A percentile compares a stretch with the other conserved stretches of the same genome.
These are phyloP conservation scores for Erythrocebus patas DNA, from an alignment of 2,113 vertebrate species.

Conservation along the genomic window DNA sequence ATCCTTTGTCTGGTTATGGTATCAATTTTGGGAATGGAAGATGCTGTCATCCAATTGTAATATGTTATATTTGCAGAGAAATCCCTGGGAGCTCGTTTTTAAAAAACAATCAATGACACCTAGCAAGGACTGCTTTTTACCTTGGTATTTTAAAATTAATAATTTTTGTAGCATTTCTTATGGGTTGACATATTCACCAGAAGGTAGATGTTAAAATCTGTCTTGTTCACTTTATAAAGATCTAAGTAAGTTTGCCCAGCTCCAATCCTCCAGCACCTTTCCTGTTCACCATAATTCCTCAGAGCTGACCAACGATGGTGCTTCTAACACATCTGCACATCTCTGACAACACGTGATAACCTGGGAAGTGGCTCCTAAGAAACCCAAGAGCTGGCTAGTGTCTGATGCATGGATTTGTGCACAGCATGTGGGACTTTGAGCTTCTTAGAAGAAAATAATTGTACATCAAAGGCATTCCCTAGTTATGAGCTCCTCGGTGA, in stretches of 20 bases:
- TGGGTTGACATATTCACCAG: neutral
- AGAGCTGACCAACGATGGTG: rapidly evolving
- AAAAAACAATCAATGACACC: neutral
- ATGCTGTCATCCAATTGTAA: neutral
- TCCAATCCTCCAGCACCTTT: neutral
- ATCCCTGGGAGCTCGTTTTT: neutral
- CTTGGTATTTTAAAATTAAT: slow-evolving; percentile 16
- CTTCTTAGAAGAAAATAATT: neutral
- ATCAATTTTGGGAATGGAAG: neutral
- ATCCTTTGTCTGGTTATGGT: neutral
- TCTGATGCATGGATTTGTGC: neutral
- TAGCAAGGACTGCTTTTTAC: neutral
- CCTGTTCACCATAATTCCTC: neutral
- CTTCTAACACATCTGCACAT: neutral
- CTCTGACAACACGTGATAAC: neutral
- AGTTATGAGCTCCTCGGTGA: neutral
- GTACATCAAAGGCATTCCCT: neutral
- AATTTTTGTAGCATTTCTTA: neutral
- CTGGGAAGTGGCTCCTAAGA: neutral
- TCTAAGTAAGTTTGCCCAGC: neutral
- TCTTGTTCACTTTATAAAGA: neutral
- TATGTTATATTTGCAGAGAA: neutral
- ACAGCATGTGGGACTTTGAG: neutral
- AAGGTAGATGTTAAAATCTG: neutral
- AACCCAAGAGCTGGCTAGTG: neutral